Conservation (phyloP, 2,113 vertebrate genomes). For the Bubo scandiacus region DNA sequence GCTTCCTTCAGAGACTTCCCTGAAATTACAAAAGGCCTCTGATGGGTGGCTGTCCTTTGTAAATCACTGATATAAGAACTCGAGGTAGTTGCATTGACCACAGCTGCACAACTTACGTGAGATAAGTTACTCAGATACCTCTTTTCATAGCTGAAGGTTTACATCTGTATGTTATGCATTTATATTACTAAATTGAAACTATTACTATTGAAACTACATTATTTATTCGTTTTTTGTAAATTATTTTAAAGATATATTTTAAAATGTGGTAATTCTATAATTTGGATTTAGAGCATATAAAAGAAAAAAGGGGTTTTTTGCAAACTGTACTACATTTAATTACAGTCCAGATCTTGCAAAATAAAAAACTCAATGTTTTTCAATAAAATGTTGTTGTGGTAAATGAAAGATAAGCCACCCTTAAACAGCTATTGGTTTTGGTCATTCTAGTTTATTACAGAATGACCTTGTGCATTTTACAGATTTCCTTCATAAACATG, state of each 20-base stretch:
- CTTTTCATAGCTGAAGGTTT: background rate
- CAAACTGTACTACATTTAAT: background rate
- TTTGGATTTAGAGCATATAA: background rate
- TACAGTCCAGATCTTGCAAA: background rate
- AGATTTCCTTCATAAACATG: conserved; percentile 58
- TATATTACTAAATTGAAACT: background rate
- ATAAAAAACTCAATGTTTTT: background rate
- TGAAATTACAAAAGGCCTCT: background rate
- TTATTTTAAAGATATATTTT: background rate
- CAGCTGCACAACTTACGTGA: background rate
- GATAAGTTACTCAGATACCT: background rate
- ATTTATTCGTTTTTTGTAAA: background rate
- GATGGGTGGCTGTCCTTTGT: background rate
- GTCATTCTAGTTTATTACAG: background rate
- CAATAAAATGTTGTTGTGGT: conserved; percentile 45
- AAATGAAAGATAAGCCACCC: conserved; percentile 60
- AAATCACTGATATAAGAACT: background rate
- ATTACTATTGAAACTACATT: background rate
- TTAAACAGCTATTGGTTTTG: conserved; percentile 62
- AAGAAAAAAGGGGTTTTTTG: background rate
- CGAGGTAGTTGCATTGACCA: background rate
- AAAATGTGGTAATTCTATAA: background rate
- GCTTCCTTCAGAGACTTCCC: background rate
- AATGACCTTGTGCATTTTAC: background rate
- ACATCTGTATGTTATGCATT: background rate